phyloP scores from a whole-genome alignment of 2,888 invertebrate species.

The Parnassius glacialis region DNA sequence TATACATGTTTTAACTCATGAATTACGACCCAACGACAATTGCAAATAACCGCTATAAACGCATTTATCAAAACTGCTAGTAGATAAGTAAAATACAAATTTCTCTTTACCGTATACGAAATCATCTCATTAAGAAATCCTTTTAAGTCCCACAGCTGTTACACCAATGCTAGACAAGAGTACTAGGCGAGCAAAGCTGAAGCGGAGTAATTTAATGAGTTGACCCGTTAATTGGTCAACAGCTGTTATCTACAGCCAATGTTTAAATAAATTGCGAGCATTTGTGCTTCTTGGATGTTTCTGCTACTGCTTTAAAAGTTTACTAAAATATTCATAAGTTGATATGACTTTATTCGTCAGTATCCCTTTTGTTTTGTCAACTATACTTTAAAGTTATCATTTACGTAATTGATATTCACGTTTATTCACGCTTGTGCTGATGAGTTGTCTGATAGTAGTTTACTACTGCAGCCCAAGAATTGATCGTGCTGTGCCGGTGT shows the following conservation, averaged over 20 bases:
- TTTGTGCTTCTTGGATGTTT: slow-evolving; percentile 33
- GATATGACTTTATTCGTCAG: no score
- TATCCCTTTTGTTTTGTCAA: no score
- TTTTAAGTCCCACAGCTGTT: slow-evolving; percentile 27
- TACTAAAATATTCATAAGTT: slow-evolving; percentile 8
- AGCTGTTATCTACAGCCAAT: slow-evolving; percentile 54
- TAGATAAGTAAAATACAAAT: background rate
- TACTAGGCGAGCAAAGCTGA: slow-evolving; percentile 41
- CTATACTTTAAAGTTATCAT: no score
- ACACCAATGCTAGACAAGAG: slow-evolving; percentile 30
- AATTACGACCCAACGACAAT: no score
- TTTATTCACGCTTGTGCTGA: no score
- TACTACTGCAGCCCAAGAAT: no score
- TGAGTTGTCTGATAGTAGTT: no score
- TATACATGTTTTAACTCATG: no score
- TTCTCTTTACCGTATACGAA: slow-evolving; percentile 19
- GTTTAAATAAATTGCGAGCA: slow-evolving; percentile 55
- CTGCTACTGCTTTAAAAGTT: slow-evolving; percentile 31
- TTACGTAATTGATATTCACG: no score
- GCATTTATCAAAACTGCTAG: background rate
- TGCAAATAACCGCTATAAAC: no score
- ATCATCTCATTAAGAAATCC: slow-evolving; percentile 26
- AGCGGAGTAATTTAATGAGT: slow-evolving; percentile 59
- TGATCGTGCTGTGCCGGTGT: no score
- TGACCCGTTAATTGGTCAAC: slow-evolving; percentile 59